Evolutionary conservation across 2,797 vertebrate genomes (phyloP), one percentile per base, ranked within the genome.

Genomic region (Pipistrellus nathusii): DNA sequence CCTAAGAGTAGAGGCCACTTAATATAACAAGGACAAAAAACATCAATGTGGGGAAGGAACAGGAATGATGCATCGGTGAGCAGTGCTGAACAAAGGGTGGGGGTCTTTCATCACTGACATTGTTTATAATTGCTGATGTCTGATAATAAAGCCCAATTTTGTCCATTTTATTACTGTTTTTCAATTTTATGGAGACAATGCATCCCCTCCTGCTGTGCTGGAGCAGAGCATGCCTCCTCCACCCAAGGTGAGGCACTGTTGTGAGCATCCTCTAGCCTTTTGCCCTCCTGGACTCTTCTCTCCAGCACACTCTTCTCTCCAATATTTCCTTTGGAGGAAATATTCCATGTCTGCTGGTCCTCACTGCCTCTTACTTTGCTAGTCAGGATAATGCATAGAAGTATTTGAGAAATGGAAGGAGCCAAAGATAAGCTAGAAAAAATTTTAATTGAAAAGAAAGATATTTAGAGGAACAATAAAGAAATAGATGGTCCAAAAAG

Each of bases 361-460:
- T 53, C 44, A 27, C 2, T 32, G 46, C 4, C 51, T 71, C 57
- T 38, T 78, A 76, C 11, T 92, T 84, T 88, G 21, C 51, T 90
- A 80, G 69, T 25, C 53, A 76, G 35, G 69, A 73, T 51, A 55
- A 95, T 48, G 32, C 80, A 88, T 53, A 75, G 80, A 71, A 68
- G 59, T n/a, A 90, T 73, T 23, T 69, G 15, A 69, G 32, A 95
- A 94, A 75, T 59, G 13, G 53, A 85, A 90, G 11, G 7, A 87
- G 35, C 23, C 18, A 55, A 94, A 68, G n/a, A 55, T 86, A 94
- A 96, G 20, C 17, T 21, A 38, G 12, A 23, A 27, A 8, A 27
- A 25, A 11, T 44, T 69, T 83, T 73, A 38, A 66, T 32, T 84
- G 8, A 62, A 78, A 92, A 73, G 5, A 57, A 30, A 88, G 18